Base-by-base conservation (phyloP, 2,113 vertebrate genomes). In the Gadus chalcogrammus region DNA sequence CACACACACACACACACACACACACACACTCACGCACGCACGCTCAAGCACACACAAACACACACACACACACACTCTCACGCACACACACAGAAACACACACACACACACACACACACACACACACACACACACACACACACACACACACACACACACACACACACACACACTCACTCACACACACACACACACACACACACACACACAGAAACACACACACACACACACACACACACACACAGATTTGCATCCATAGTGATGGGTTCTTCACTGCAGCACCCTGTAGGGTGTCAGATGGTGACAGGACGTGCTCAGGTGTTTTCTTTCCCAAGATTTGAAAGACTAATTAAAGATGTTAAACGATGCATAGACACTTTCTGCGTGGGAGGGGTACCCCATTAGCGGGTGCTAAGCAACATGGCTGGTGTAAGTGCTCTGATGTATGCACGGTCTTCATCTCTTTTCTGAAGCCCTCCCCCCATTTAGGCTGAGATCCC, bases 341-440 rank as follows among this genome's bases (percentile, higher is more conserved):
- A 78, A 81, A 56, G 16, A 62, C 69, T 83, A 82, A 81, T 82
- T 84, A 63, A 81, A 81, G 76, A 81, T 77, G 67, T 80, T 80
- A 83, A 86, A 70, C 74, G 82, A 89, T 81, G 88, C 85, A 27
- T 73, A 0, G 73, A 73, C 77, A 71, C 71, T 78, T 76, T 52
- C 65, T 63, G 72, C 65, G 75, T 73, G 67, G 67, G 55, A 52
- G 67, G 55, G 0, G 52, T 35, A 48, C 79, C 69, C 67, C 38
- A 69, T 78, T 64, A 71, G 66, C 69, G 69, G 52, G 58, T 68
- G 64, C 24, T 70, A 66, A 72, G 66, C 74, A 78, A 9, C 79
- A 69, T 67, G 76, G 67, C 42, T 79, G 71, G 74, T 70, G 79
- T 67, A 88, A 87, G 63, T 38, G 55, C 69, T 72, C 31, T 85